Percentiles rank a stretch among this genome's conserved stretches.
Conservation (phyloP, 2,797 vertebrate genomes). For the Streptopelia turtur region DNA sequence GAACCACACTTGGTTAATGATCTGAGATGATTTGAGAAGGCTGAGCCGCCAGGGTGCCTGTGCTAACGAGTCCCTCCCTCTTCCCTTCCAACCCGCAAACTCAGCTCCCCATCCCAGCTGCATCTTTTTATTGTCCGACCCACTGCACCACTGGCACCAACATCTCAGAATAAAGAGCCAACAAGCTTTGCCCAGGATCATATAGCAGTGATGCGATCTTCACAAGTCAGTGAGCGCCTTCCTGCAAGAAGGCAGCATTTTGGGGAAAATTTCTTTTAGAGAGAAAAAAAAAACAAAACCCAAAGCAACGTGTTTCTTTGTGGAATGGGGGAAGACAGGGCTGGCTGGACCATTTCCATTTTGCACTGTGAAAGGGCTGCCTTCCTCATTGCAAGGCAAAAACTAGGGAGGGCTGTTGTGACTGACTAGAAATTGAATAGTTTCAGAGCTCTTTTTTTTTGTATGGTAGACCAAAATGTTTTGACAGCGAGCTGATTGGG, state of each 20-base stretch:
- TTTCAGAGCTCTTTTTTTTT: not conserved
- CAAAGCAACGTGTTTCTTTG: not conserved
- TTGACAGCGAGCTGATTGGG: not conserved
- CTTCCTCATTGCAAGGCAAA: not conserved
- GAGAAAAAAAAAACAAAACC: not conserved
- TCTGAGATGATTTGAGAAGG: not conserved
- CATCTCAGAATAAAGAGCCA: not conserved
- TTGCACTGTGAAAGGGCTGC: not conserved
- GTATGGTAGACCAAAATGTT: not conserved
- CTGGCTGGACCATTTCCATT: not conserved
- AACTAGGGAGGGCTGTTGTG: not conserved
- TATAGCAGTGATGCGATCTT: not conserved
- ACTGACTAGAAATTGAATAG: not conserved
- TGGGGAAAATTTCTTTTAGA: not conserved
- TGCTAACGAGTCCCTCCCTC: not conserved
- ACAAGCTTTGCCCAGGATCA: not conserved
- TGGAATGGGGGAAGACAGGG: not conserved
- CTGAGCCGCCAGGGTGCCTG: not conserved
- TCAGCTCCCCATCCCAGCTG: not conserved
- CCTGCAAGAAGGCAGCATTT: not conserved
- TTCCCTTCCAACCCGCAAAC: not conserved
- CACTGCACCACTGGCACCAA: not conserved
- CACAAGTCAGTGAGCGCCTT: not conserved
- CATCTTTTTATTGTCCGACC: not conserved
- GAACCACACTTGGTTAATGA: constrained; percentile 26